phyloP scores from a whole-genome alignment of 2,797 vertebrate species.

The Sebastes iracundus region DNA sequence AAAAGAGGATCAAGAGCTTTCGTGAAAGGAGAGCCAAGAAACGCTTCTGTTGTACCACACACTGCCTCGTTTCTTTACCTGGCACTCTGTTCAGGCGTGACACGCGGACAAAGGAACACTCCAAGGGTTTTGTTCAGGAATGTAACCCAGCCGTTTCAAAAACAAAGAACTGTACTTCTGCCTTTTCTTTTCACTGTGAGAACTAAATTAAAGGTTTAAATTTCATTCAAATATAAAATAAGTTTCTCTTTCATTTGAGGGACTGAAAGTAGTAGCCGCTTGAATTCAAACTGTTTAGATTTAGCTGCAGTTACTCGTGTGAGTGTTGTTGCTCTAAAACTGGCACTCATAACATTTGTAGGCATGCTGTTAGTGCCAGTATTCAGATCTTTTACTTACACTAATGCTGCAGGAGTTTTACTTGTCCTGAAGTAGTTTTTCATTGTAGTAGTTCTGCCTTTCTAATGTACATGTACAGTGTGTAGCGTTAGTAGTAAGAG shows the following conservation, averaged over 20 bases:
- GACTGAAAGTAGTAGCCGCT: neutral
- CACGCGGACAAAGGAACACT: constrained; percentile 17
- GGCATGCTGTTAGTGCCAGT: neutral
- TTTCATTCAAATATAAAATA: neutral
- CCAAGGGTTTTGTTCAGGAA: neutral
- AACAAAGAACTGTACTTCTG: neutral
- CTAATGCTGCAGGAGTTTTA: no score
- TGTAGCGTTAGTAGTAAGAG: neutral
- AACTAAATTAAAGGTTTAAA: neutral
- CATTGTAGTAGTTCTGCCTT: neutral
- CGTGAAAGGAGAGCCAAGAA: constrained; percentile 22
- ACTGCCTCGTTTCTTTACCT: constrained; percentile 7
- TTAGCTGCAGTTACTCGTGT: neutral
- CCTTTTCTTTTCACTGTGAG: neutral
- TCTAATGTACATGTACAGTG: neutral
- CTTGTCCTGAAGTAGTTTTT: no score
- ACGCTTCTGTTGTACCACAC: constrained; percentile 4
- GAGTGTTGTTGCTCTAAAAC: neutral
- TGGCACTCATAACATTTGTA: neutral
- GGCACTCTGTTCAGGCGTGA: constrained; percentile 6
- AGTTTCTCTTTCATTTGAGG: neutral
- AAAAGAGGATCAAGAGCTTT: constrained; percentile 52
- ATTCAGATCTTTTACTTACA: no score
- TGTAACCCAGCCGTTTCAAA: neutral
- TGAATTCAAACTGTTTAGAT: neutral